Base-by-base conservation (phyloP, 2,888 invertebrate species). In the Lochmaea crataegi region DNA sequence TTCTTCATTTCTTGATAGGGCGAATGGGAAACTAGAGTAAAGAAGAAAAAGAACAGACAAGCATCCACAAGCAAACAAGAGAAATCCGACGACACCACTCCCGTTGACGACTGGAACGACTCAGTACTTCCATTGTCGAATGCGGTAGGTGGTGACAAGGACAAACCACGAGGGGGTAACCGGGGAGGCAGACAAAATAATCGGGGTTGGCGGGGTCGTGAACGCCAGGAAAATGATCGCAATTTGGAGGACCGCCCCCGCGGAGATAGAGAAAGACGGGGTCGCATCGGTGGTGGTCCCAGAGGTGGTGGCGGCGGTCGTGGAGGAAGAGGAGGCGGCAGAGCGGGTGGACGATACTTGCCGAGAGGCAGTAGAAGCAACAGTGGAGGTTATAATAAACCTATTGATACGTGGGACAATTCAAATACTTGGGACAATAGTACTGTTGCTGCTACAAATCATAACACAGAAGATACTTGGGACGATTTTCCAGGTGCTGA, bases 21-120 rank as follows among this genome's bases (percentile, higher is more conserved):
- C 82, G 94, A 95, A 85, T 96, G 96, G 95, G 95, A 94, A 84
- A 94, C 93, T 74, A 91, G 90, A 53, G 85, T 84, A 71, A 94
- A 94, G 78, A 95, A 95, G 88, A 96, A 96, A 89, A 95, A 95
- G 90, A 96, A 94, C 88, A 93, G 92, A 84, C 90, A 92, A 82
- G 92, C 93, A 1, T 82, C 83, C 6, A 75, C 79, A 16, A 81
- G 90, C 89, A 81, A 83, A 74, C 81, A 81, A 68, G 84, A 84
- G 10, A 80, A 83, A 74, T 73, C 76, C 14, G 76, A 78, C 11
- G 79, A 81, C 16, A 79, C 72, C 32, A 77, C 71, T 18, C 67
- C 75, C n/a, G 73, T 69, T 48, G 82, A 84, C 68, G 83, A 84
- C 53, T 82, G 84, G 83, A 85, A 87, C 65, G 81, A 81, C 7